Evolutionary conservation across 1,140 invertebrate genomes (phyloP).

Genomic region (Drosophila kikkawai): DNA sequence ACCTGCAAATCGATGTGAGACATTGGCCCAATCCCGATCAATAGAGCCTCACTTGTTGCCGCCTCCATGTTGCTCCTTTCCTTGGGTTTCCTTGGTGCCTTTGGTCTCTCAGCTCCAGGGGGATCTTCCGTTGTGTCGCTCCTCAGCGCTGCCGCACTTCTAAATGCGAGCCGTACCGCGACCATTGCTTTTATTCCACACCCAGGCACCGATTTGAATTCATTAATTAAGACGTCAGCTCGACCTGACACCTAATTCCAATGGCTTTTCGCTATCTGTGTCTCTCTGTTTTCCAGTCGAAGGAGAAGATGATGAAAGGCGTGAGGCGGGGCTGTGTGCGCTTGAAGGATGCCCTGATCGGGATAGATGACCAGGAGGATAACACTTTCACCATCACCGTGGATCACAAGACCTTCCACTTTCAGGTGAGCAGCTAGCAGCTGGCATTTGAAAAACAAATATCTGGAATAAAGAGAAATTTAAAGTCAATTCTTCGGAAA

Average conservation of each 20-base stretch:
- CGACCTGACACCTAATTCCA: not conserved
- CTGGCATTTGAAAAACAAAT: not conserved
- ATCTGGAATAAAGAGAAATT: too few species aligned
- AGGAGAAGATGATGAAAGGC: slow-evolving; percentile 99
- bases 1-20: slow-evolving; percentile 7
- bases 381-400: slow-evolving; percentile 99
- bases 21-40: not conserved
- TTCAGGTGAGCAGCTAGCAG: slow-evolving; percentile 88
- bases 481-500: too few species aligned
- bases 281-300: slow-evolving; percentile 90
- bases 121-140: slow-evolving; percentile 11
- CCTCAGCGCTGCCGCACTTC: slow-evolving; percentile 88
- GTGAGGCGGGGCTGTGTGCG: slow-evolving; percentile 97
- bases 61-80: slow-evolving; percentile 58
- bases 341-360: slow-evolving; percentile 97
- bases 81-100: not conserved
- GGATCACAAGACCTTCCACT: slow-evolving; percentile 99
- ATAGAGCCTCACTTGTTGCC: slow-evolving; percentile 23
- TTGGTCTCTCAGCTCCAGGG: not conserved
- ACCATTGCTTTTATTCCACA: slow-evolving; percentile 86
- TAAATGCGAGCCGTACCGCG: slow-evolving; percentile 84
- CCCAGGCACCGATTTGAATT: slow-evolving; percentile 55
- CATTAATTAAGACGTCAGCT: slow-evolving; percentile 7
- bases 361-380: slow-evolving; percentile 99
- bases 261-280: slow-evolving; percentile 9